phyloP scores from a whole-genome alignment of 2,888 invertebrate genomes.

The Xanthia icteritia region DNA sequence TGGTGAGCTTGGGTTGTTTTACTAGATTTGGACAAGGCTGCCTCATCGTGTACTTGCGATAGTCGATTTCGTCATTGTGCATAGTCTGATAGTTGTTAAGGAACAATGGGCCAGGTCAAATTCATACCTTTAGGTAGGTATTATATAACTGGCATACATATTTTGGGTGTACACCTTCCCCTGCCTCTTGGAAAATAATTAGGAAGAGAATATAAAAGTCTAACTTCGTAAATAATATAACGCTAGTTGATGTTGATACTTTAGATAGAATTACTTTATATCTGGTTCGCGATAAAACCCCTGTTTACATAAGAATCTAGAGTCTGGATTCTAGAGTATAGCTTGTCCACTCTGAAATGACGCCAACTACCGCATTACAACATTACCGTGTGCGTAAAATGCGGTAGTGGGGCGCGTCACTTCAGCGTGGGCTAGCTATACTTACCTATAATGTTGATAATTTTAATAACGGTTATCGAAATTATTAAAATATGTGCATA shows the following conservation, averaged over 20 bases:
- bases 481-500: constrained; percentile 19
- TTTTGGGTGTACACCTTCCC: not conserved
- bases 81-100: not conserved
- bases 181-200: not conserved
- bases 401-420: no score
- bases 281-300: not conserved
- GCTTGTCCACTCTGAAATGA: no score
- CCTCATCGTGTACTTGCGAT: not conserved
- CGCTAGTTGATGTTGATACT: not conserved
- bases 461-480: constrained; percentile 43
- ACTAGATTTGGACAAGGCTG: not conserved
- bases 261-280: not conserved
- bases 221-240: not conserved
- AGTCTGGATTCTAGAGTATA: not conserved
- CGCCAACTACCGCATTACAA: no score
- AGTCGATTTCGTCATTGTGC: no score
- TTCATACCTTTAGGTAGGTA: not conserved
- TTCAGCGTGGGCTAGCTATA: no score
- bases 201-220: not conserved
- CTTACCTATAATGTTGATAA: not conserved
- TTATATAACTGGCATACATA: not conserved
- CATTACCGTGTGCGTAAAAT: no score
- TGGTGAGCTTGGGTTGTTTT: constrained; percentile 89
- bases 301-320: constrained; percentile 8
- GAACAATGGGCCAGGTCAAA: not conserved